Conservation (phyloP, 2,888 invertebrate species). For the Ectropis crepuscularia region DNA sequence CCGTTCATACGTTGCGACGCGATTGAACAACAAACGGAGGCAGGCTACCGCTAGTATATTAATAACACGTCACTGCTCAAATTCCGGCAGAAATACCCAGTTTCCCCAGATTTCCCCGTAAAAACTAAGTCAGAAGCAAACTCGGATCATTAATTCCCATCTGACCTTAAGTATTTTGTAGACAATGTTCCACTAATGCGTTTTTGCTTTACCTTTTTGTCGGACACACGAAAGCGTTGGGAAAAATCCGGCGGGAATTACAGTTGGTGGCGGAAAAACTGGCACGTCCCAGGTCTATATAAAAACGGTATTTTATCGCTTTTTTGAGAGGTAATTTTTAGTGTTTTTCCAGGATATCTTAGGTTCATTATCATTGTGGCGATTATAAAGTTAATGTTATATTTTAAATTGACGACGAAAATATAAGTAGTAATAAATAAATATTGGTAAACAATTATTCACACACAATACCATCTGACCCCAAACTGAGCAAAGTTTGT, state of each 20-base stretch:
- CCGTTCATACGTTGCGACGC: no score
- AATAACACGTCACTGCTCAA: not conserved
- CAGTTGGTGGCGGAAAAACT: constrained; percentile 26
- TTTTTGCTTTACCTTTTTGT: constrained; percentile 46
- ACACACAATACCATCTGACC: no score
- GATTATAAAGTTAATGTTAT: no score
- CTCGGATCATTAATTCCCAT: constrained; percentile 34
- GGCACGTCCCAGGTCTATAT: constrained; percentile 11
- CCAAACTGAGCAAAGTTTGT: no score
- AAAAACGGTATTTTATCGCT: constrained; percentile 1
- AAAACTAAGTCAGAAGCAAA: constrained; percentile 22
- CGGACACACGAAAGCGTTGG: constrained; percentile 41
- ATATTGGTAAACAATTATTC: no score
- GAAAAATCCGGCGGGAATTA: constrained; percentile 38
- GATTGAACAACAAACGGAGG: no score
- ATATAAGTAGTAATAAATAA: no score
- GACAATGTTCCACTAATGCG: constrained; percentile 51
- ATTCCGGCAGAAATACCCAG: not conserved
- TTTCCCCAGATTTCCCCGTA: constrained; percentile 12
- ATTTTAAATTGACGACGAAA: no score
- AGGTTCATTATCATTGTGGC: no score
- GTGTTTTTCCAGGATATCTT: not conserved
- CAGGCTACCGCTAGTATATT: no score
- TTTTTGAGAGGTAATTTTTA: constrained; percentile 2
- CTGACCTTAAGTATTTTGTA: constrained; percentile 42